Evolutionary conservation across 2,797 vertebrate species (phyloP), one percentile per base, ranked within the genome.

Genomic region (Rhyacichthys aspro): DNA sequence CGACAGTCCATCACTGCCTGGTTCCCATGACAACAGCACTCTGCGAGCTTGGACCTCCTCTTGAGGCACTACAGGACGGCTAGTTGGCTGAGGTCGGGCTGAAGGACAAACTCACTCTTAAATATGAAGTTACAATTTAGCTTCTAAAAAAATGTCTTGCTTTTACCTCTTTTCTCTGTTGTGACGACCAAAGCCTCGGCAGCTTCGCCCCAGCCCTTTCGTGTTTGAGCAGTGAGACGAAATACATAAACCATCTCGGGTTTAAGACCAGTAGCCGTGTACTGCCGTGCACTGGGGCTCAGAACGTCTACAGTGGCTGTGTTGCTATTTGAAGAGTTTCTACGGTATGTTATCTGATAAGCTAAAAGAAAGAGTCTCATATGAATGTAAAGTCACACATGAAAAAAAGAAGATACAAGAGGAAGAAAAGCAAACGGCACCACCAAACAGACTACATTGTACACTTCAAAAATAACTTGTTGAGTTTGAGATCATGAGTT

Each of bases 201-300:
- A 0, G 94, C 94, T 74, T 97, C 95, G 0, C 97, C 97, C 97
- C 97, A 99, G 53, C 97, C 97, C 70, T 98, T 98, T 55, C 96
- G 94, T 38, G 96, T 99, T 87, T 98, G 97, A 8, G 97, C 97
- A 0, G 94, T 93, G 79, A 99, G 92, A n/a, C 95, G 93, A 87
- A 98, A 99, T 43, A 98, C 90, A 78, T 98, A 99, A 66, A 94
- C 93, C 10, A 91, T 89, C 74, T 99, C 96, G 0, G 95, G 93
- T 82, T 93, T 94, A 45, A 98, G 94, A 2, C 94, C 85, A 0
- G 88, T 75, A 11, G 95, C 95, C 0, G 89, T 96, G 87, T 96
- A 97, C 82, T 98, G 97, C 5, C 95, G 93, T 0, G 94, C 90
- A 0, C 94, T 92, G 76, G 96, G 95, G 7, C 94, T 94, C 50